phyloP scores from a whole-genome alignment of 2,113 vertebrate species.

The Piaya cayana region DNA sequence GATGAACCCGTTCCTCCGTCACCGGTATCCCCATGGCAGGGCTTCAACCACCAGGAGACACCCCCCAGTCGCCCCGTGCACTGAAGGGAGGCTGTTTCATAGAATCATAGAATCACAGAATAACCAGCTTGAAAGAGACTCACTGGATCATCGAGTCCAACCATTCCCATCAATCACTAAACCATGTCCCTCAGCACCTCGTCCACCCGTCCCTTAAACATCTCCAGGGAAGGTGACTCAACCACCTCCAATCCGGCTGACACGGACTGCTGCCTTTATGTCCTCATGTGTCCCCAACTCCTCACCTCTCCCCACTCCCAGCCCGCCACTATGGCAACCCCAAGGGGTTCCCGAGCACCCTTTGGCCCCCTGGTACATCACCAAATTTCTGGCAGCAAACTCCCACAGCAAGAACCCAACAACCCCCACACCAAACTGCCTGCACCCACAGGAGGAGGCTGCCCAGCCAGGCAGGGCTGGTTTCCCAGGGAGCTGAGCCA shows the following conservation, averaged over 20 bases:
- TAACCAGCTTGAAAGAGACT: too few species aligned
- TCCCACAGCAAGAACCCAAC: too few species aligned
- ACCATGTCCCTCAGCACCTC: too few species aligned
- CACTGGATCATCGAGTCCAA: too few species aligned
- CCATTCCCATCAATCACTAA: too few species aligned
- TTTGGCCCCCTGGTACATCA: background rate
- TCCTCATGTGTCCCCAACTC: background rate
- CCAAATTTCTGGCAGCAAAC: background rate
- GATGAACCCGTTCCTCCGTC: too few species aligned
- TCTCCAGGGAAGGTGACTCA: too few species aligned
- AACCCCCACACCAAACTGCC: too few species aligned
- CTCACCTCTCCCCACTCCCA: background rate
- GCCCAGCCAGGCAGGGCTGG: background rate
- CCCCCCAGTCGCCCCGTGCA: background rate
- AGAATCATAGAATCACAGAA: too few species aligned
- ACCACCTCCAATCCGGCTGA: background rate
- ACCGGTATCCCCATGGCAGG: background rate
- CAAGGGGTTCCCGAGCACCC: background rate
- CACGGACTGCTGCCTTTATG: rapidly evolving
- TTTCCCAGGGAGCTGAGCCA: background rate
- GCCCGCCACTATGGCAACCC: background rate
- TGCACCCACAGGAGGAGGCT: too few species aligned
- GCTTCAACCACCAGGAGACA: background rate
- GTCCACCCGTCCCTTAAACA: too few species aligned
- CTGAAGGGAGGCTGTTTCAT: rapidly evolving